Conservation (phyloP, 2,888 invertebrate genomes). For the Acrocera orbiculus region DNA sequence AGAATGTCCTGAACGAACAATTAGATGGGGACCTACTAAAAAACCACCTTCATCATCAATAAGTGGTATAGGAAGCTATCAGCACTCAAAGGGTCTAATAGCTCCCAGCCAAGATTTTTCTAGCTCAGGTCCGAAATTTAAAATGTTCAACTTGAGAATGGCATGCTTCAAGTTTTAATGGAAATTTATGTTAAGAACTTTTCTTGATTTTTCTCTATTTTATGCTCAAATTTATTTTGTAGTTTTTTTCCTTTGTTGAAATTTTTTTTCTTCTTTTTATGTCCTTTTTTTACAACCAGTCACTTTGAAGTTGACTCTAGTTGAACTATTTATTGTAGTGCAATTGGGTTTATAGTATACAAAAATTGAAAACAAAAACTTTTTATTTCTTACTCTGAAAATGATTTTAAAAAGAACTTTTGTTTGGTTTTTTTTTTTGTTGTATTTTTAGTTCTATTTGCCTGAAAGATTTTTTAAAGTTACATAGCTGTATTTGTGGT, state of each 20-base stretch:
- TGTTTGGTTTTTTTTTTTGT: too few relatives aligned
- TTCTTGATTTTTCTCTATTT: not conserved
- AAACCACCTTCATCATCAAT: slow-evolving; percentile 13
- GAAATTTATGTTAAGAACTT: slow-evolving; percentile 3
- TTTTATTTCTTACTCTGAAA: too few relatives aligned
- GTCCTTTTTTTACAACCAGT: too few relatives aligned
- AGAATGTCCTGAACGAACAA: slow-evolving; percentile 21
- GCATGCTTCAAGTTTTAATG: slow-evolving; percentile 5
- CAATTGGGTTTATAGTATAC: too few relatives aligned
- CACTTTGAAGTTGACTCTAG: too few relatives aligned
- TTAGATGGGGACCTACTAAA: slow-evolving; percentile 6
- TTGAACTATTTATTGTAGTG: too few relatives aligned
- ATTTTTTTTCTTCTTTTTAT: not conserved
- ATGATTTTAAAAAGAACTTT: too few relatives aligned
- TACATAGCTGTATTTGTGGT: too few relatives aligned
- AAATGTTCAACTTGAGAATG: not conserved
- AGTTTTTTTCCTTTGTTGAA: not conserved
- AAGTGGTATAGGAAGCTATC: slow-evolving; percentile 19
- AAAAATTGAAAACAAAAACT: too few relatives aligned
- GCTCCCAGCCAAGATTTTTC: slow-evolving; percentile 35
- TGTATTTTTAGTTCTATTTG: too few relatives aligned
- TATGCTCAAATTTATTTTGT: not conserved
- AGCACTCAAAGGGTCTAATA: slow-evolving; percentile 32
- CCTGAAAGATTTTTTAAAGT: too few relatives aligned
- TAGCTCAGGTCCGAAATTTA: slow-evolving; percentile 29